Base-by-base conservation (phyloP, 23 tunicate species). In the Styela plicata region DNA sequence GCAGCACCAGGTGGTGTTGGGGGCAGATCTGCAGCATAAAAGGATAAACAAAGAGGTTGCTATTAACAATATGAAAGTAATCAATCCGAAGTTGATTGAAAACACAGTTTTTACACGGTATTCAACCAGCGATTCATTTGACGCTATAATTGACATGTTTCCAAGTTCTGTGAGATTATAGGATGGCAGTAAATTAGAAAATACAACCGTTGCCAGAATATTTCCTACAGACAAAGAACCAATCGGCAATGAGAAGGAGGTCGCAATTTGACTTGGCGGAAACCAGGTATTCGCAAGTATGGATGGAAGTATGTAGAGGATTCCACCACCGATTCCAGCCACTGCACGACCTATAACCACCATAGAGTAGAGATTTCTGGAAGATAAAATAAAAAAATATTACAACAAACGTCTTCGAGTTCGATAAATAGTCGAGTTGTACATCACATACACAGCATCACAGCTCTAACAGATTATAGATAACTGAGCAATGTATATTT, bases 1-100 rank as follows among this genome's bases (percentile, higher is more conserved):
- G 79, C 79, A 24, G 30, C 79, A 24, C 79, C 33, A 27, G 79
- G 79, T 21, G 79, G 79, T 24, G 79, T 25, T 24, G 79, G 79
- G 22, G 79, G 79, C n/a, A 23, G 34, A 33, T 74, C 79, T 74
- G 19, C 18, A 16, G 79, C 79, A 34, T 31, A 74, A 31, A 74
- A 30, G 0, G 53, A 34, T 25, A 33, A 74, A 31, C 19, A 74
- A 19, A 25, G 53, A 25, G 52, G 33, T 24, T 0, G 20, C 53
- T 34, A 31, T 20, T 21, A 74, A 31, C 19, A 74, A 24, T 27
- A 1, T 53, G 20, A 53, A n/a, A n/a, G n/a, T 23, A 22, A 52
- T 53, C 18, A 74, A 19, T 0, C 79, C 79, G 53, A 74, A 74
- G 21, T 22, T 27, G 1, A 34, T 34, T 19, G 53, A 18, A 34